A percentile compares a stretch with the other conserved stretches of the same genome.
These are phyloP conservation scores for Penelope pileata DNA, from an alignment of 2,113 vertebrate species.

Conservation along the genomic window DNA sequence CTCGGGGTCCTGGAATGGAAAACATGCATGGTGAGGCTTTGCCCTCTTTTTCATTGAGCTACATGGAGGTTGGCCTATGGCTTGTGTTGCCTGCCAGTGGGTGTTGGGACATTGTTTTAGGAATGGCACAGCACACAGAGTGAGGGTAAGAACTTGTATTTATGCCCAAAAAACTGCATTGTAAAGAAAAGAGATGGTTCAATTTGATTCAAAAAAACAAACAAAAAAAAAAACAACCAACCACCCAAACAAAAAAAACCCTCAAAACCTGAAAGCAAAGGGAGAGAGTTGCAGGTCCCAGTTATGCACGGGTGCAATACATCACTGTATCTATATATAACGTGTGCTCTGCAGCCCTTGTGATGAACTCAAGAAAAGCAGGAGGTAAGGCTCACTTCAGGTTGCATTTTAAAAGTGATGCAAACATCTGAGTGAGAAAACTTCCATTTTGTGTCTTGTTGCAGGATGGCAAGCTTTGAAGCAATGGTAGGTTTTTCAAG, in stretches of 20 bases:
- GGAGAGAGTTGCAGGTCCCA: neutral
- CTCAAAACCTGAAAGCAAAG: too few species aligned
- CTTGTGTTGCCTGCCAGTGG: too few species aligned
- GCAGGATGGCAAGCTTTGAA: neutral
- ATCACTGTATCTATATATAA: neutral
- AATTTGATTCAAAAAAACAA: neutral
- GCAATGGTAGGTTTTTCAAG: neutral
- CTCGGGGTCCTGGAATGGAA: slow-evolving; percentile 73
- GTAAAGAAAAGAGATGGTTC: neutral
- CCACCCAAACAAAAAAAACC: too few species aligned
- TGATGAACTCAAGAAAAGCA: neutral
- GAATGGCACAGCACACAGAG: neutral
- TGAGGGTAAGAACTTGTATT: neutral
- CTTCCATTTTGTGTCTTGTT: neutral
- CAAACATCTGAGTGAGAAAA: neutral
- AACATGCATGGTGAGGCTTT: fast-evolving
- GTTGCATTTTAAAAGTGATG: neutral
- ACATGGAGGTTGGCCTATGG: neutral
- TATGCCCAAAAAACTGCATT: neutral
- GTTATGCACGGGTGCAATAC: neutral
- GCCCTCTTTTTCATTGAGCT: neutral
- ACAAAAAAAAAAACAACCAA: too few species aligned
- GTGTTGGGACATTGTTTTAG: neutral
- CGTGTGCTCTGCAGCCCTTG: neutral
- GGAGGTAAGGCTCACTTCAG: neutral